These are phyloP conservation scores for Actinernus sp. DNA, from an alignment of 92 coral and sea anemone species.

Conservation along the genomic window DNA sequence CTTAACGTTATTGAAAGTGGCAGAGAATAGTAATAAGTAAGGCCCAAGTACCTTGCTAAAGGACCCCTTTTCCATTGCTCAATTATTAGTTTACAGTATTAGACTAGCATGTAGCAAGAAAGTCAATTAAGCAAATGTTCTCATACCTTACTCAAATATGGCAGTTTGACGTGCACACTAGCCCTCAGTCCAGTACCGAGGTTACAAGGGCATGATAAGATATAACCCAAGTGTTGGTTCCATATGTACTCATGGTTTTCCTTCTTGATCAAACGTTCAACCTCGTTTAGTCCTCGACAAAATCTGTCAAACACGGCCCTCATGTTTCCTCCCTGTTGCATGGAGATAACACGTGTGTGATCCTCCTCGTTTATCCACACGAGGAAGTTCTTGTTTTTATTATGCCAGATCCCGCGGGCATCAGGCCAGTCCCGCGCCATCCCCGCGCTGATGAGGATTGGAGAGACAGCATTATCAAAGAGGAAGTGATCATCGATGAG, in stretches of 20 bases:
- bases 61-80: no score
- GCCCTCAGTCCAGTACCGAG: slow-evolving; percentile 98
- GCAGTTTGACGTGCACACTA: slow-evolving; percentile 97
- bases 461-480: slow-evolving; percentile 99
- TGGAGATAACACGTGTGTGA: slow-evolving; percentile 95
- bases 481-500: slow-evolving; percentile 95
- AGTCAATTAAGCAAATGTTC: no score
- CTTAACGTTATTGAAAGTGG: no score
- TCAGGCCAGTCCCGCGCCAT: slow-evolving; percentile 99
- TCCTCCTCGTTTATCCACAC: slow-evolving; percentile 99
- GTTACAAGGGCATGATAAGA: slow-evolving; percentile 96
- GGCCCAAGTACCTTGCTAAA: no score
- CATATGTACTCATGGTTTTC: slow-evolving; percentile 96
- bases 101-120: no score
- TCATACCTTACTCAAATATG: slow-evolving; percentile 78
- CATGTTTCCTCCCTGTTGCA: slow-evolving; percentile 97
- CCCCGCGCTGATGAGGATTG: slow-evolving; percentile 97
- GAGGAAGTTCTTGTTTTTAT: slow-evolving; percentile 90
- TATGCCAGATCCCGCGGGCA: slow-evolving; percentile 99
- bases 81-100: no score
- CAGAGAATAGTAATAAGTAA: no score
- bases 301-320: slow-evolving; percentile 89
- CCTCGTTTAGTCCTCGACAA: slow-evolving; percentile 90
- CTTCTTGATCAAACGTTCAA: slow-evolving; percentile 92
- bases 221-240: slow-evolving; percentile 95